A percentile compares a stretch with the other conserved stretches of the same genome.
These are phyloP conservation scores for Lumbricus terrestris DNA, from an alignment of 2,888 invertebrate species.

Conservation along the genomic window DNA sequence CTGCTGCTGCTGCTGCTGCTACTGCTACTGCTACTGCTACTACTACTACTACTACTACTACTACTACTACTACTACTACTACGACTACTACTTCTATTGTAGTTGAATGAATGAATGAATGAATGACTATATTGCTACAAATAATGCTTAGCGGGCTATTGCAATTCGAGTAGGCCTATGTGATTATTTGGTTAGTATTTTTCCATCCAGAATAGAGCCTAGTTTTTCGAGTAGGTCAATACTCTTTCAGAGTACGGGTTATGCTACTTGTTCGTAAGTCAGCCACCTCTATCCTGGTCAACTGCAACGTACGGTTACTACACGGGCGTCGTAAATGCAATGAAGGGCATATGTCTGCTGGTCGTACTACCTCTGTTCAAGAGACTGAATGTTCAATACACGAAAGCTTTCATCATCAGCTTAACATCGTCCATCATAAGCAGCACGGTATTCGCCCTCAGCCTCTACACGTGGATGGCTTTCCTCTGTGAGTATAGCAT, in stretches of 20 bases:
- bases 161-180: no score
- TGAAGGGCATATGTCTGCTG: conserved; percentile 9
- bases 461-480: conserved; percentile 10
- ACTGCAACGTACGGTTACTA: neutral
- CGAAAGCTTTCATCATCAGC: neutral
- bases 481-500: neutral
- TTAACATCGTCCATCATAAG: neutral
- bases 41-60: no score
- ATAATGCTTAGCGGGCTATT: no score
- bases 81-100: no score
- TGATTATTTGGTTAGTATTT: no score
- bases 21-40: no score
- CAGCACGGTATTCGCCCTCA: neutral
- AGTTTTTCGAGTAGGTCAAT: no score
- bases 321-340: neutral
- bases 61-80: no score
- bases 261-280: conserved; percentile 8
- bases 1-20: no score
- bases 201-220: no score
- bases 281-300: neutral
- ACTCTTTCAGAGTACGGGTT: neutral
- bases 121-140: no score
- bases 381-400: neutral
- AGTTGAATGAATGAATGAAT: no score
- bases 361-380: neutral